phyloP scores from a whole-genome alignment of 2,797 vertebrate genomes.

The Benthosema pterotum region DNA sequence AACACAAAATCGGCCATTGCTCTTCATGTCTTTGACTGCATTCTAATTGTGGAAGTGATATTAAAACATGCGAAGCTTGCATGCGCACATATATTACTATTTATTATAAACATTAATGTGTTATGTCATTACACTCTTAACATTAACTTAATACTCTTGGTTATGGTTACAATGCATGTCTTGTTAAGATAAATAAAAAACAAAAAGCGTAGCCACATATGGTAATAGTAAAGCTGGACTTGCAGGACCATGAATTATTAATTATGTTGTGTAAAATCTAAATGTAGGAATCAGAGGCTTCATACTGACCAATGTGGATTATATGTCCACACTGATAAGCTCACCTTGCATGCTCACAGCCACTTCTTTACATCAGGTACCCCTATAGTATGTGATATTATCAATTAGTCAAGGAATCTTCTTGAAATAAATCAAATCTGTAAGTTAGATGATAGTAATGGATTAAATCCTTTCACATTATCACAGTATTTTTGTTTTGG shows the following conservation, averaged over 20 bases:
- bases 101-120: not conserved
- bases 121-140: not conserved
- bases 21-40: not conserved
- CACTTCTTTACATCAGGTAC: too few relatives aligned
- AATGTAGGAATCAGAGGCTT: slow-evolving; percentile 35
- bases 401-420: slow-evolving; percentile 19
- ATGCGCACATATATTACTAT: too few relatives aligned
- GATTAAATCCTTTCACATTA: not conserved
- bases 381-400: slow-evolving; percentile 4
- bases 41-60: slow-evolving; percentile 11
- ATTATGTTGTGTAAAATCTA: slow-evolving; percentile 7
- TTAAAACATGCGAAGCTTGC: not conserved
- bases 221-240: too few relatives aligned
- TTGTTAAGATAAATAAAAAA: too few relatives aligned
- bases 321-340: slow-evolving; percentile 64
- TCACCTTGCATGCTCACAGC: slow-evolving; percentile 47
- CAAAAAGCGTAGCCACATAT: too few relatives aligned
- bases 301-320: slow-evolving; percentile 58
- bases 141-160: not conserved
- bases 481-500: not conserved
- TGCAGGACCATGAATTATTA: slow-evolving; percentile 3
- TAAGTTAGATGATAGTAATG: slow-evolving; percentile 2
- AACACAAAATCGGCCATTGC: not conserved
- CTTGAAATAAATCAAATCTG: slow-evolving; percentile 7
- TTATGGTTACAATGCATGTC: not conserved